Base-by-base conservation (phyloP, 1,140 invertebrate species). In the Musca domestica region DNA sequence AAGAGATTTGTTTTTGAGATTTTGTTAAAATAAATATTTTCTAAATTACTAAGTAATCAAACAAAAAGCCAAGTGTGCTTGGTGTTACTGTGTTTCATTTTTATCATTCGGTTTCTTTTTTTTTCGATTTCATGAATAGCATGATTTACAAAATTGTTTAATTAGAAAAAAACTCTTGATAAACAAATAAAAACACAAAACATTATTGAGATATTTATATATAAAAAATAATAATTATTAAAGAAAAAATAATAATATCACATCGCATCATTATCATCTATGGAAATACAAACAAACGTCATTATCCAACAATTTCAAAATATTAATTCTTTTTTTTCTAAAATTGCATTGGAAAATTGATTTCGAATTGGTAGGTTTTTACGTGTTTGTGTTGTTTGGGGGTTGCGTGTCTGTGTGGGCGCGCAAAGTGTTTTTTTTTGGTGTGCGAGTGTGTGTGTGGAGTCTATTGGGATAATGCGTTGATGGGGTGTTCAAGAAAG, bases 171-270 rank as follows among this genome's bases (percentile, higher is more conserved):
- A 58, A 56, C 5, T 51, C 20, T 51, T 51, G 48, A 51, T 61
- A 61, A 41, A 61, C 56, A 61, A 61, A 61, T 61, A 61, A 61
- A 61, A 61, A 61, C 56, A 41, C 27, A 61, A 61, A 61, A 61
- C 27, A 61, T 61, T 61, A 61, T 61, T 61, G 34, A 41, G 34
- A 41, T 41, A 41, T 41, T 41, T 41, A 41, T 41, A 41, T 34
- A 61, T 58, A 23, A 58, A 48, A n/a, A n/a, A n/a, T n/a, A n/a
- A n/a, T n/a, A n/a, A n/a, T n/a, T 48, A 20, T 41, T 5, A 41
- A 41, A 12, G 41, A 20, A 41, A 61, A 41, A 58, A 17, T 17
- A 61, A 61, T 34, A 61, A 51, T 48, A 22, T 61, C 17, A 34
- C 56, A 61, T 61, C 20, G 34, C 56, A 61, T 61, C 27, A 61